Base-by-base conservation (phyloP, 2,888 invertebrate genomes). In the Aphrophora alni region DNA sequence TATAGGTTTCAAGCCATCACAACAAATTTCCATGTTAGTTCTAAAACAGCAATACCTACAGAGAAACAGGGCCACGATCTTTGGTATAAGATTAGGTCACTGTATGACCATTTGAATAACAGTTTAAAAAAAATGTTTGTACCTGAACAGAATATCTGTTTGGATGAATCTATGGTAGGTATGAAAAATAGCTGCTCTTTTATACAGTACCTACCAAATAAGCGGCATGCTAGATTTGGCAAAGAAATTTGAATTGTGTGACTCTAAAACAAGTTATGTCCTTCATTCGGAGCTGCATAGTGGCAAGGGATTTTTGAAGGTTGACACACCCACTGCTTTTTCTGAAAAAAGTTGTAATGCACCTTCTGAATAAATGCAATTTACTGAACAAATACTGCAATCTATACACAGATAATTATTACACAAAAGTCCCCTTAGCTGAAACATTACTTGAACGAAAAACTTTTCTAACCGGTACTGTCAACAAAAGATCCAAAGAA, bases 101-200 rank as follows among this genome's bases (percentile, higher is more conserved):
- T 77, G 12, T 38, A 59, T 10, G 76, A 80, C 38, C 4, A 3
- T 12, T 70, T 80, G 80, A 77, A 80, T 8, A 33, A 33, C 3
- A 33, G 33, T 8, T 33, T 33, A 3, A 33, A 33, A 33, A 44
- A 14, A 14, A 14, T 44, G 8, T 44, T 73, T 28, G 24, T 77
- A 10, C 77, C 77, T 59, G 51, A 28, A 8, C 77, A 80, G 38
- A 80, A 80, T 21, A 73, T 80, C 2, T 80, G 44, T 12, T 24
- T 80, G 4, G 77, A 77, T 59, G 73, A 80, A 24, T 80, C 77
- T 3, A 80, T 80, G 80, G 72, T 80, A 10, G 80, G 80, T n/a
- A 80, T 80, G 77, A 76, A 80, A 38, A 77, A 80, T 73, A 17
- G 73, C 1, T 59, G 69, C n/a, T 24, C 51, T 2, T 72, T 26